These are phyloP conservation scores for Oryzias celebensis DNA, from an alignment of 2,113 vertebrate species.

Conservation along the genomic window DNA sequence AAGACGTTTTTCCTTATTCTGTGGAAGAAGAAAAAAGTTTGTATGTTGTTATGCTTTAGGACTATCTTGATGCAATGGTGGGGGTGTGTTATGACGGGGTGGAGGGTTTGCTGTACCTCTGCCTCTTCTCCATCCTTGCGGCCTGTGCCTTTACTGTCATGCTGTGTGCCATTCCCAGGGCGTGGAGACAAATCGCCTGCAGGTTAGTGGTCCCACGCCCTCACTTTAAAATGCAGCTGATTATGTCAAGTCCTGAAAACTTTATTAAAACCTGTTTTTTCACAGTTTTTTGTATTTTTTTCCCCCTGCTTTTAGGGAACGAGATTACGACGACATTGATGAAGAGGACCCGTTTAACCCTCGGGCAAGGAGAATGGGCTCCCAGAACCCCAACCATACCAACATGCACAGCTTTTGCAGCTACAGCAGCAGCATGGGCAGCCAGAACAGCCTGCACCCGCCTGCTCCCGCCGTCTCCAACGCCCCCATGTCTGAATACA, in stretches of 20 bases:
- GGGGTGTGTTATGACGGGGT: slow-evolving; percentile 93
- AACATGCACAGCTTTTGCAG: slow-evolving; percentile 95
- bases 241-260: too few relatives aligned
- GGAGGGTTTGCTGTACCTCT: slow-evolving; percentile 90
- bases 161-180: slow-evolving; percentile 82
- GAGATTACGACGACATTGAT: slow-evolving; percentile 90
- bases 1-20: not conserved
- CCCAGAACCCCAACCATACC: slow-evolving; percentile 77
- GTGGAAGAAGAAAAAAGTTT: too few relatives aligned
- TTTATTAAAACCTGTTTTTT: not conserved
- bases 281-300: not conserved
- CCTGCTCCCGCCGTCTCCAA: slow-evolving; percentile 81
- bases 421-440: slow-evolving; percentile 95
- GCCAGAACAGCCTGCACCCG: slow-evolving; percentile 91
- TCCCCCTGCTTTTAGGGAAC: slow-evolving; percentile 71
- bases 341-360: slow-evolving; percentile 95
- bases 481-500: slow-evolving; percentile 89
- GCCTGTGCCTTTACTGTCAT: slow-evolving; percentile 86
- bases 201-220: slow-evolving; percentile 73
- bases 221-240: slow-evolving; percentile 26
- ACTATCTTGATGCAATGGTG: slow-evolving; percentile 91
- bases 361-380: slow-evolving; percentile 77
- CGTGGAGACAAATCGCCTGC: slow-evolving; percentile 83
- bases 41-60: slow-evolving; percentile 70
- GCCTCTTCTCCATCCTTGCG: slow-evolving; percentile 89